Evolutionary conservation across 2,888 invertebrate genomes (phyloP).

Genomic region (Drosophila quinaria): DNA sequence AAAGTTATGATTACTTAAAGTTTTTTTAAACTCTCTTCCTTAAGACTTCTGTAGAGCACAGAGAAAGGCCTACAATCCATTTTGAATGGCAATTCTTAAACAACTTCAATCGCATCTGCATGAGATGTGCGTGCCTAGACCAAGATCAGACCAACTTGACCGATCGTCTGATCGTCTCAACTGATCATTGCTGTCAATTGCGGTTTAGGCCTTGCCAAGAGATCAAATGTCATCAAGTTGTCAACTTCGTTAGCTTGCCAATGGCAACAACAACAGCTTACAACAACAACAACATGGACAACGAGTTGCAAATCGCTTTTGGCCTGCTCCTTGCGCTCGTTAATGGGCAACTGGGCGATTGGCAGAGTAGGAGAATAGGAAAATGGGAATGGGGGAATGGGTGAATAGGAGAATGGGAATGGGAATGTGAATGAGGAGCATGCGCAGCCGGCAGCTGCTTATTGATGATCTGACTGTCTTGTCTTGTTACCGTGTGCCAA

Average conservation of each 20-base stretch:
- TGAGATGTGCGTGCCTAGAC: conserved; percentile 56
- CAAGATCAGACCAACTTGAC: conserved; percentile 46
- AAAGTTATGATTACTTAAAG: too few species aligned
- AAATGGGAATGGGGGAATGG: conserved; percentile 9
- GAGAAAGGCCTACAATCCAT: conserved; percentile 6
- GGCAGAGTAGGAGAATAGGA: conserved; percentile 8
- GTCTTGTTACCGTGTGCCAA: conserved; percentile 68
- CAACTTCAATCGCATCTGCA: conserved; percentile 27
- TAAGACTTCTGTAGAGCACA: conserved; percentile 16
- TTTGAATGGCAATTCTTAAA: background rate
- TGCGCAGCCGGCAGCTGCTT: conserved; percentile 66
- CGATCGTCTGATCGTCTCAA: conserved; percentile 50
- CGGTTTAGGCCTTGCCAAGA: conserved; percentile 57
- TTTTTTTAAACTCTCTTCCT: background rate
- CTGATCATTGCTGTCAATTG: conserved; percentile 67
- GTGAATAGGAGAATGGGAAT: conserved; percentile 24
- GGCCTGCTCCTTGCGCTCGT: conserved; percentile 58
- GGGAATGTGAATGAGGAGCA: conserved; percentile 46
- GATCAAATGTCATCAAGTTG: conserved; percentile 84
- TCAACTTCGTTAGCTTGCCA: conserved; percentile 83
- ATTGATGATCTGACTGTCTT: conserved; percentile 68
- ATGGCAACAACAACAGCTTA: conserved; percentile 47
- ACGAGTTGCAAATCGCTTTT: conserved; percentile 58
- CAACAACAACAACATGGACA: conserved; percentile 21
- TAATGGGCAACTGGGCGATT: conserved; percentile 48